Percentiles rank a stretch among this genome's conserved stretches.
phyloP scores from a whole-genome alignment of 2,113 vertebrate species.

The Fukomys damarensis region DNA sequence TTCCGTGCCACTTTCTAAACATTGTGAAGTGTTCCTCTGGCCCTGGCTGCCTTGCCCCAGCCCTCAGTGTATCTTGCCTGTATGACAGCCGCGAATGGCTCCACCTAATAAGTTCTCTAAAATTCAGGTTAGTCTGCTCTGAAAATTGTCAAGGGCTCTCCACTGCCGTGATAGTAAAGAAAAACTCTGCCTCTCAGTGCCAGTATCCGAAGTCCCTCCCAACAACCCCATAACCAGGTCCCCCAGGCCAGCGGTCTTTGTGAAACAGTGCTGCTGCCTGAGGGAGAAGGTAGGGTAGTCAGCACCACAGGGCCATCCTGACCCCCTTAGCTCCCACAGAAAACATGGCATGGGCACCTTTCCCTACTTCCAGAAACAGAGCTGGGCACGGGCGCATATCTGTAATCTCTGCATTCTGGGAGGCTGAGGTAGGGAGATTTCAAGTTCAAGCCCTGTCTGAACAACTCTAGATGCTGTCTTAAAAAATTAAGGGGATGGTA shows the following conservation, averaged over 20 bases:
- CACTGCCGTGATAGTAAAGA: not conserved
- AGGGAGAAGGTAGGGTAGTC: not conserved
- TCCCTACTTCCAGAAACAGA: not conserved
- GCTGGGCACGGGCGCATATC: not conserved
- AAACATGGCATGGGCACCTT: not conserved
- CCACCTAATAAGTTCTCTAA: not conserved
- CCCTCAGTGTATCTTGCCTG: not conserved
- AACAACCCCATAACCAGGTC: not conserved
- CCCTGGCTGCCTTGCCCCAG: not conserved
- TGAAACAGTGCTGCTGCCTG: rapidly evolving
- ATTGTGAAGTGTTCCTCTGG: rapidly evolving
- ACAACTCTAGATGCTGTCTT: not conserved
- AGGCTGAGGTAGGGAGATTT: not conserved
- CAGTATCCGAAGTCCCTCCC: not conserved
- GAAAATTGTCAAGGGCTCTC: not conserved
- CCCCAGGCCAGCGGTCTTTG: not conserved
- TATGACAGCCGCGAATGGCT: not conserved
- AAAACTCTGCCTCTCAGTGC: not conserved
- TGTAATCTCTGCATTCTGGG: not conserved
- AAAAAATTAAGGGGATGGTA: not conserved
- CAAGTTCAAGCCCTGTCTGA: not conserved
- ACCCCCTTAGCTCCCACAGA: rapidly evolving
- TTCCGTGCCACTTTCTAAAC: not conserved
- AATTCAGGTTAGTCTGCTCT: not conserved
- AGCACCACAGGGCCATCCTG: not conserved